phyloP scores from a whole-genome alignment of 2,888 invertebrate genomes.

The Apocheima hispidaria region DNA sequence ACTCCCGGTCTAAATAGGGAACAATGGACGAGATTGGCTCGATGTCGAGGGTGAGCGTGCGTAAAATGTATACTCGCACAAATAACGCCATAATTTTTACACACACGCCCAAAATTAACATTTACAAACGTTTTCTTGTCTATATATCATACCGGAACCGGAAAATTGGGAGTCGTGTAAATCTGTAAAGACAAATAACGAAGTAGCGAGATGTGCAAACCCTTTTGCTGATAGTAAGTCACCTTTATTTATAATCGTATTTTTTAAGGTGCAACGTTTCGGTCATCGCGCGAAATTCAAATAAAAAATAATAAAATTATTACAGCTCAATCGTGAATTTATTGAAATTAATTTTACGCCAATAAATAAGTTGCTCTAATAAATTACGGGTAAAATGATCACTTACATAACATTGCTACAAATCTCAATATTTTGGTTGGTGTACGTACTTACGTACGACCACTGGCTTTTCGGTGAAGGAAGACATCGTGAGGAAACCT shows the following conservation, averaged over 20 bases:
- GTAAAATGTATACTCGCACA: conserved; percentile 36
- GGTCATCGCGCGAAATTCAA: too few species aligned
- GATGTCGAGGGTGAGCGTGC: conserved; percentile 29
- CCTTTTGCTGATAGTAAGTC: not conserved
- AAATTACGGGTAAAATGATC: too few species aligned
- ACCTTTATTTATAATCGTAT: not conserved
- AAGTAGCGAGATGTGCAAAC: conserved; percentile 2
- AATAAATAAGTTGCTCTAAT: too few species aligned
- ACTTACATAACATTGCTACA: too few species aligned
- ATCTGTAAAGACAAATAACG: not conserved
- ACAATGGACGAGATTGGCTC: conserved; percentile 47
- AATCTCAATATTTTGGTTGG: too few species aligned
- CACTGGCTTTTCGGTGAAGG: too few species aligned
- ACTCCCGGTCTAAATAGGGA: conserved; percentile 26
- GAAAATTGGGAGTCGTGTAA: conserved; percentile 11
- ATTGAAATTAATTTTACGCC: too few species aligned
- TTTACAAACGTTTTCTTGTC: conserved; percentile 12
- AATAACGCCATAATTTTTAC: conserved; percentile 15
- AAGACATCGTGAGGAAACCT: too few species aligned
- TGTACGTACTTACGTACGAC: too few species aligned
- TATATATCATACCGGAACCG: conserved; percentile 5
- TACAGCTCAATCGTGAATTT: too few species aligned
- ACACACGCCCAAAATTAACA: conserved; percentile 14
- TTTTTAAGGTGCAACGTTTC: too few species aligned
- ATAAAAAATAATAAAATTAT: too few species aligned